Evolutionary conservation across 1,140 invertebrate genomes (phyloP).

Genomic region (Heliconius himera): DNA sequence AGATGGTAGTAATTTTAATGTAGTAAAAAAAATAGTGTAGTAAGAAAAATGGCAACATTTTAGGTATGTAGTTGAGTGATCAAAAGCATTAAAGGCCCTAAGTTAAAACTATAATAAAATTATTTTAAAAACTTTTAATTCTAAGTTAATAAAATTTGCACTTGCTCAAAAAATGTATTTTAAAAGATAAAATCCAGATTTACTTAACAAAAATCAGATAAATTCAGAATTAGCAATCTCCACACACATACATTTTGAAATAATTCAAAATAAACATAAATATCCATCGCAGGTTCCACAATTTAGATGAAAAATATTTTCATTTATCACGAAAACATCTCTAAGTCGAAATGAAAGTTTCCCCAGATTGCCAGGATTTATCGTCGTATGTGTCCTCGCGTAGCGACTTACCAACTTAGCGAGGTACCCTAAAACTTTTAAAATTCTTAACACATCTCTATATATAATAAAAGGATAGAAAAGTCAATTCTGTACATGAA

Average conservation of each 20-base stretch:
- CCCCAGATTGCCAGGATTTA: constrained; percentile 17
- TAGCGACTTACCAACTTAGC: constrained; percentile 9
- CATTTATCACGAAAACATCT: constrained; percentile 12
- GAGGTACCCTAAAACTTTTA: not conserved
- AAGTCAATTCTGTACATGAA: too few relatives aligned
- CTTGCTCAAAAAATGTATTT: too few relatives aligned
- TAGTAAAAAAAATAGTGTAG: too few relatives aligned
- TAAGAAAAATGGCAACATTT: too few relatives aligned
- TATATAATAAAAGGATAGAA: too few relatives aligned
- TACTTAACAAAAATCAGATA: not conserved
- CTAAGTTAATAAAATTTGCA: too few relatives aligned
- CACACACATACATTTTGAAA: not conserved
- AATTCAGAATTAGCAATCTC: not conserved
- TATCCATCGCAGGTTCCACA: not conserved
- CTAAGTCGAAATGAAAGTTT: constrained; percentile 20
- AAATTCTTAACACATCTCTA: constrained; percentile 6
- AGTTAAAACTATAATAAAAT: too few relatives aligned
- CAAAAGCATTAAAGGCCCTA: too few relatives aligned
- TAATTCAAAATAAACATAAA: not conserved
- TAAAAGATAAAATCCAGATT: too few relatives aligned
- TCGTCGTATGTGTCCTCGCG: constrained; percentile 13
- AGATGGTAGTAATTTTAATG: too few relatives aligned
- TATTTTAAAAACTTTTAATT: too few relatives aligned
- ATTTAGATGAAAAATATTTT: constrained; percentile 15
- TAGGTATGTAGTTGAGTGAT: too few relatives aligned